Evolutionary conservation across 2,888 invertebrate genomes (phyloP).

Genomic region (Cheilosia variabilis): DNA sequence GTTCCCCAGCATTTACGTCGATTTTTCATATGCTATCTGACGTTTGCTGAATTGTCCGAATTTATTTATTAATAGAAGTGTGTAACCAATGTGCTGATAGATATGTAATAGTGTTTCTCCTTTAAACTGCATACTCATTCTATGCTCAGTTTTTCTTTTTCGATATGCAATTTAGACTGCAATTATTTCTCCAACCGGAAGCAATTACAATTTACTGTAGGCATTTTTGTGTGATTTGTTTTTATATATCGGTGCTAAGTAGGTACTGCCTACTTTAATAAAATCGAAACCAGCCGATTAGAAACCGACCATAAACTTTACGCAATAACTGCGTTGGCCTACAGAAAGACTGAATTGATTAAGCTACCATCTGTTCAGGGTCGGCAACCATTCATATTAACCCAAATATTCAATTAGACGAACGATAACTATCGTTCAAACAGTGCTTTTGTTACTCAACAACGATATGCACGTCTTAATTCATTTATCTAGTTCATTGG

Average conservation of each 20-base stretch:
- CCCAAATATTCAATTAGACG: slow-evolving; percentile 42
- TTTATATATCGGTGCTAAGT: neutral
- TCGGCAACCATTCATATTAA: slow-evolving; percentile 19
- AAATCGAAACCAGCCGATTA: slow-evolving; percentile 16
- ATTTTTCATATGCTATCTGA: too few relatives aligned
- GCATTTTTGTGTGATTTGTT: neutral
- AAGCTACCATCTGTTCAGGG: slow-evolving; percentile 40
- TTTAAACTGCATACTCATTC: too few relatives aligned
- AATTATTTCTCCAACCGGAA: slow-evolving; percentile 26
- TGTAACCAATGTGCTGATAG: too few relatives aligned
- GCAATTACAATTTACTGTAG: neutral
- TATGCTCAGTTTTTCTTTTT: neutral
- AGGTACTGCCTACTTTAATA: neutral
- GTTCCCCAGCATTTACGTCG: too few relatives aligned
- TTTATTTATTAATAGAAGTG: too few relatives aligned
- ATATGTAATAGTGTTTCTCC: too few relatives aligned
- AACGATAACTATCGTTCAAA: slow-evolving; percentile 4
- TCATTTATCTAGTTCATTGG: slow-evolving; percentile 16
- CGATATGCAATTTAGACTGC: slow-evolving; percentile 8
- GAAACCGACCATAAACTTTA: slow-evolving; percentile 18
- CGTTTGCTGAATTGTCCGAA: too few relatives aligned
- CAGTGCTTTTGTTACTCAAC: neutral
- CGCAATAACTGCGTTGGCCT: slow-evolving; percentile 28
- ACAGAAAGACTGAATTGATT: slow-evolving; percentile 15
- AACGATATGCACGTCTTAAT: neutral